Percentiles rank a stretch among this genome's conserved stretches.
Conservation (phyloP, 2,113 vertebrate genomes). For the Accipiter virgatus region DNA sequence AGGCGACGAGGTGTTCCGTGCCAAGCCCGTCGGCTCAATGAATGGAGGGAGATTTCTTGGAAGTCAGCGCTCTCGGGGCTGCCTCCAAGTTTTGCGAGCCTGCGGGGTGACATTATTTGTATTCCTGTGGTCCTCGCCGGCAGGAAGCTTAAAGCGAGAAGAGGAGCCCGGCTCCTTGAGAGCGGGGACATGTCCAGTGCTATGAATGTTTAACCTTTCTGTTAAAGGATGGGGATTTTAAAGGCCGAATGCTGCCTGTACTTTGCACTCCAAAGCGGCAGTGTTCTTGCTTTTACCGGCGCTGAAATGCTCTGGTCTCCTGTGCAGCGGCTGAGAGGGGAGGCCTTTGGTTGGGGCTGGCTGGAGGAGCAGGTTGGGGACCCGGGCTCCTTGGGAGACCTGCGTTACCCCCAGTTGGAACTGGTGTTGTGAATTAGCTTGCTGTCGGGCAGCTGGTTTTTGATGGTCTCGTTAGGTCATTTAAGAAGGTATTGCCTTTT, state of each 20-base stretch:
- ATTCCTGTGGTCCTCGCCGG: neutral
- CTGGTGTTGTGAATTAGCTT: neutral
- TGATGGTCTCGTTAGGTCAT: rapidly evolving
- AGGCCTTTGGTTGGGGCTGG: neutral
- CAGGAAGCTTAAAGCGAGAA: neutral
- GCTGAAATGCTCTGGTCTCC: neutral
- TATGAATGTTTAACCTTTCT: neutral
- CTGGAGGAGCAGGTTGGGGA: neutral
- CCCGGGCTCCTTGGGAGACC: neutral
- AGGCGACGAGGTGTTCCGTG: neutral
- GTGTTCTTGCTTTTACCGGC: rapidly evolving
- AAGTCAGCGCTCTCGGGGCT: neutral
- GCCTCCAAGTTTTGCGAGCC: neutral
- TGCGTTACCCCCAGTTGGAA: rapidly evolving
- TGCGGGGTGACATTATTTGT: neutral
- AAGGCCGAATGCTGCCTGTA: neutral
- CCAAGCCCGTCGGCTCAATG: neutral
- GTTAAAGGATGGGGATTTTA: neutral
- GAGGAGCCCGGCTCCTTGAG: neutral
- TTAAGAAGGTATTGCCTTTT: neutral
- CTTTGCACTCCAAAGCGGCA: neutral
- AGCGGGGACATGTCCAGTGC: neutral
- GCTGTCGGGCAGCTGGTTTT: neutral
- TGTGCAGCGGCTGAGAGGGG: rapidly evolving
- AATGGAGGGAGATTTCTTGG: conserved; percentile 8